Conservation (phyloP, 2,113 vertebrate species). For the Micromys minutus region DNA sequence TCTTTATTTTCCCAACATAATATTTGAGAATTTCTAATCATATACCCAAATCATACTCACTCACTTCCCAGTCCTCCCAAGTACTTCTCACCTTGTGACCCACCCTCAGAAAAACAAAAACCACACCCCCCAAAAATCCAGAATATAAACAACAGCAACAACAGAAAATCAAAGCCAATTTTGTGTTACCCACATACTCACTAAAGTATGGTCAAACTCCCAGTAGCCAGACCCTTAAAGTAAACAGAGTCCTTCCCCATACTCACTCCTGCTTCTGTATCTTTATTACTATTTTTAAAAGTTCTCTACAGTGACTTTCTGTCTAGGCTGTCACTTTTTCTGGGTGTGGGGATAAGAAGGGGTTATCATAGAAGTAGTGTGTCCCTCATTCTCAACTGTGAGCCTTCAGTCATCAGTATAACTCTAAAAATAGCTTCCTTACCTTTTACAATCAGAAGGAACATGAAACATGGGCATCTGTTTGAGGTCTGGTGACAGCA, state of each 20-base stretch:
- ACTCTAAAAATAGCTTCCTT: not conserved
- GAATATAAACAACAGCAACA: too few relatives aligned
- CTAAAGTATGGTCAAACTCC: not conserved
- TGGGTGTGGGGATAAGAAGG: not conserved
- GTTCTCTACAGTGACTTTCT: not conserved
- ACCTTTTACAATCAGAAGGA: not conserved
- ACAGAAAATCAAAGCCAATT: not conserved
- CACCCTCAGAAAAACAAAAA: not conserved
- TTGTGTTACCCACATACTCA: not conserved
- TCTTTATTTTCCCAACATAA: not conserved
- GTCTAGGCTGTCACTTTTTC: not conserved
- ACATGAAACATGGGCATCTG: too few relatives aligned
- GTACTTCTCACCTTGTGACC: not conserved
- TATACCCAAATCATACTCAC: not conserved
- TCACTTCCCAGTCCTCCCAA: not conserved
- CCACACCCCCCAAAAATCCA: too few relatives aligned
- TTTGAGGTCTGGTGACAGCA: not conserved
- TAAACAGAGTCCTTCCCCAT: not conserved
- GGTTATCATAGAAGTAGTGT: not conserved
- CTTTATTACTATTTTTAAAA: not conserved
- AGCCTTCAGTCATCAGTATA: not conserved
- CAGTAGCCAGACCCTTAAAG: not conserved
- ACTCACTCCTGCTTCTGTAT: not conserved
- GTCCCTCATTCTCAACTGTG: not conserved
- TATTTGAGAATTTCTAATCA: not conserved